Conservation (phyloP, 2,888 invertebrate genomes). For the Ophion costatus region DNA sequence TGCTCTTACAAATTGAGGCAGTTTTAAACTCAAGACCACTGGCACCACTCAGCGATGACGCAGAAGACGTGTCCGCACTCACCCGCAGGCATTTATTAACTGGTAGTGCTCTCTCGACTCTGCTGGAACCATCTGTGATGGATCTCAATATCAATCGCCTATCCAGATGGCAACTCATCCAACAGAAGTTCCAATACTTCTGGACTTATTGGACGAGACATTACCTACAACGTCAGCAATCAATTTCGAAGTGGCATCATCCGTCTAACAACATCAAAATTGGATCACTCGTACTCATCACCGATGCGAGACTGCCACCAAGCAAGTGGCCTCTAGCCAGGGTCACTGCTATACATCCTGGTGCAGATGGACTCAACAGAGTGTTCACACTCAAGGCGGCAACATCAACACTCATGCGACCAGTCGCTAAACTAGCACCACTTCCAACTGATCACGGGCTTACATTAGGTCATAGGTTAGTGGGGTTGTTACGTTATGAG, state of each 20-base stretch:
- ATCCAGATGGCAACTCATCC: constrained; percentile 19
- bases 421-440: constrained; percentile 30
- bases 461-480: no score
- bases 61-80: constrained; percentile 29
- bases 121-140: constrained; percentile 17
- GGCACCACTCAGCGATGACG: constrained; percentile 65
- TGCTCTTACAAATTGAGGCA: constrained; percentile 70
- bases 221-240: constrained; percentile 25
- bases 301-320: constrained; percentile 41
- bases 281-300: constrained; percentile 41
- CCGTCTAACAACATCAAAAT: no score
- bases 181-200: constrained; percentile 20
- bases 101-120: constrained; percentile 1
- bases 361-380: constrained; percentile 42
- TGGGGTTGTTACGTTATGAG: no score
- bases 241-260: no score
- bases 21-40: no score
- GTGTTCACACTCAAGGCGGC: constrained; percentile 40
- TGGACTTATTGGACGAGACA: constrained; percentile 34
- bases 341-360: not conserved
- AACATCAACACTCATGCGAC: no score
- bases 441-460: no score
- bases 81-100: constrained; percentile 43
- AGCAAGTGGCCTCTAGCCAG: constrained; percentile 41
- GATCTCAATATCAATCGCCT: not conserved